Base-by-base conservation (phyloP, 1,140 invertebrate genomes). In the Tachypleus tridentatus region DNA sequence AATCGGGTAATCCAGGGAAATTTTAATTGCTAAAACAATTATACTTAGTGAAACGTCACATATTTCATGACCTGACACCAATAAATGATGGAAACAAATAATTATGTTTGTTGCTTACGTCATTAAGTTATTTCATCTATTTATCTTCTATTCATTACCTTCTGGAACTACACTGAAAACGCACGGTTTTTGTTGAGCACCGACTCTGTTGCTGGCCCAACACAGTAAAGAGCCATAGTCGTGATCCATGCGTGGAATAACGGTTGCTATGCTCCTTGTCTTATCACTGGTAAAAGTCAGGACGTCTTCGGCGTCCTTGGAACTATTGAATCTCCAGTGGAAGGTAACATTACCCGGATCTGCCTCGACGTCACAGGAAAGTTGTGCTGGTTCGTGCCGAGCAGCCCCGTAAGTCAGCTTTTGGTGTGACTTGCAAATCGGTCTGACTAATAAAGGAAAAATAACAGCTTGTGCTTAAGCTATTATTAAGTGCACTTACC, bases 341-440 rank as follows among this genome's bases (percentile, higher is more conserved):
- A 70, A 70, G 4, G 51, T 59, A 8, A 71, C 70, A 51, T 72
- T 66, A 47, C 11, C 7, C 4, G 90, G 91, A 73, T 91, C 89
- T 67, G 89, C 85, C 70, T 90, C 88, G 64, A 93, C 89, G 69
- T 87, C 84, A 75, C 90, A 93, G 69, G 84, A 83, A 65, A 93
- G 76, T 57, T 83, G 81, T 10, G 91, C 85, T 9, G 86, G 89
- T 76, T 93, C 90, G 73, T 89, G 86, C 73, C 89, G 89, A 64
- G 91, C 78, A 5, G 89, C 89, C 3, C 89, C 89, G 63, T 64
- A 68, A 47, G 11, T 29, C 87, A 85, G 72, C 88, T 87, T 66
- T 82, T 82, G 57, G 76, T 77, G 69, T 85, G 84, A 63, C 84
- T 64, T 83, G 75, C 89, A 92, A 29, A 87, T 29, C 29, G 29